Conservation (phyloP, 2,113 vertebrate genomes). For the Passer domesticus region DNA sequence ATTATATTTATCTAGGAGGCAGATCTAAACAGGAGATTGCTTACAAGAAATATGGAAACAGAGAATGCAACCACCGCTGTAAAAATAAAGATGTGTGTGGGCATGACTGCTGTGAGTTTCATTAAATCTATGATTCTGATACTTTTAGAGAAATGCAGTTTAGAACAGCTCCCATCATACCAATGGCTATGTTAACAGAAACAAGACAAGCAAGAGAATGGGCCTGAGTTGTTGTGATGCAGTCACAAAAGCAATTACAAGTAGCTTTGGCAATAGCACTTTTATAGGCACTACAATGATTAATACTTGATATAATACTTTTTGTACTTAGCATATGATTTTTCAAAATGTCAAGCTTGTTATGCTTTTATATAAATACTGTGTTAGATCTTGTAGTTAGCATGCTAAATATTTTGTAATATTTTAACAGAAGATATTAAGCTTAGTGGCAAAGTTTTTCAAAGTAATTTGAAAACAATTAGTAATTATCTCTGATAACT, state of each 20-base stretch:
- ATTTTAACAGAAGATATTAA: background rate
- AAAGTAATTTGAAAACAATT: background rate
- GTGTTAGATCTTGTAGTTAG: background rate
- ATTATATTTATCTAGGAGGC: slow-evolving; percentile 46
- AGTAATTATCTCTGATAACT: background rate
- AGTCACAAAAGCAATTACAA: background rate
- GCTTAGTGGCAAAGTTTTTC: background rate
- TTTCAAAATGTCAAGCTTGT: background rate
- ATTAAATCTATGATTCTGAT: slow-evolving; percentile 13
- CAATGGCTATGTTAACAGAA: background rate
- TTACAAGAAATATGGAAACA: slow-evolving; percentile 73
- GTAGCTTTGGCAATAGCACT: background rate
- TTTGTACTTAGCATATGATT: background rate
- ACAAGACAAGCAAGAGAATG: background rate
- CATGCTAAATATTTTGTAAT: background rate
- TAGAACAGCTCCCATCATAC: background rate
- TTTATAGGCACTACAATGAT: background rate
- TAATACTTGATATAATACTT: background rate
- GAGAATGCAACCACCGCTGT: slow-evolving; percentile 92
- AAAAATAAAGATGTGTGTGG: slow-evolving; percentile 92
- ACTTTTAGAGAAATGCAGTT: background rate
- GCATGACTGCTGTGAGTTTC: slow-evolving; percentile 94
- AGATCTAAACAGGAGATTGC: slow-evolving; percentile 24
- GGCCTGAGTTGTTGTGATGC: background rate
- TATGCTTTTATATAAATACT: background rate